Evolutionary conservation across 2,797 vertebrate species (phyloP).

Genomic region (Tokudaia muenninki): DNA sequence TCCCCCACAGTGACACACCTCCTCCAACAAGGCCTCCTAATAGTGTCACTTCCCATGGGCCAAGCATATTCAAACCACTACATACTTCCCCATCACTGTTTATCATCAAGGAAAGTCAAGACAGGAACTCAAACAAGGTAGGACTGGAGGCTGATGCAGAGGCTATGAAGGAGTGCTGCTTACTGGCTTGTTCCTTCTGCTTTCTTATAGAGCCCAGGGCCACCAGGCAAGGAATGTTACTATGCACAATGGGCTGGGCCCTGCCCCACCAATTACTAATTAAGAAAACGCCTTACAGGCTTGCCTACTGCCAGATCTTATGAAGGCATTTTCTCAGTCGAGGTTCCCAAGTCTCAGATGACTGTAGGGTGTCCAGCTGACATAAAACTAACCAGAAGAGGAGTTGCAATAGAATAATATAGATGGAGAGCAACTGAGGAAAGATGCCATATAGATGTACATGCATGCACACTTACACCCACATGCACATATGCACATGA

Average conservation of each 20-base stretch:
- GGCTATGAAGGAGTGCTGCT: neutral
- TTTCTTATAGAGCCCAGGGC: neutral
- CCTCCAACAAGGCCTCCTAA: neutral
- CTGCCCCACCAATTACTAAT: neutral
- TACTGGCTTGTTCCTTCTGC: neutral
- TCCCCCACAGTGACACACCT: neutral
- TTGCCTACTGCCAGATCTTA: neutral
- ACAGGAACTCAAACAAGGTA: neutral
- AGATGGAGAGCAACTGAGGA: neutral
- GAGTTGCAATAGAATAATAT: neutral
- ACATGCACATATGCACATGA: neutral
- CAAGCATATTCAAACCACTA: neutral
- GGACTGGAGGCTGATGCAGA: neutral
- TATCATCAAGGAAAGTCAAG: neutral
- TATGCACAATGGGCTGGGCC: neutral
- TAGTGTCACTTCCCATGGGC: neutral
- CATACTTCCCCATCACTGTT: neutral
- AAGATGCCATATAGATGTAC: neutral
- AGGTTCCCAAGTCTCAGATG: neutral
- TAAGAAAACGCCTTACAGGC: neutral
- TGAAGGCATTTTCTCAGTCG: neutral
- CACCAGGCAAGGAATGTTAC: neutral
- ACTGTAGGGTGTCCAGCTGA: neutral
- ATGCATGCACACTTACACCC: neutral
- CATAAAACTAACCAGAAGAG: neutral